Evolutionary conservation across 1,140 invertebrate genomes (phyloP), one percentile per base, ranked within the genome.

Genomic region (Aphis craccivora): DNA sequence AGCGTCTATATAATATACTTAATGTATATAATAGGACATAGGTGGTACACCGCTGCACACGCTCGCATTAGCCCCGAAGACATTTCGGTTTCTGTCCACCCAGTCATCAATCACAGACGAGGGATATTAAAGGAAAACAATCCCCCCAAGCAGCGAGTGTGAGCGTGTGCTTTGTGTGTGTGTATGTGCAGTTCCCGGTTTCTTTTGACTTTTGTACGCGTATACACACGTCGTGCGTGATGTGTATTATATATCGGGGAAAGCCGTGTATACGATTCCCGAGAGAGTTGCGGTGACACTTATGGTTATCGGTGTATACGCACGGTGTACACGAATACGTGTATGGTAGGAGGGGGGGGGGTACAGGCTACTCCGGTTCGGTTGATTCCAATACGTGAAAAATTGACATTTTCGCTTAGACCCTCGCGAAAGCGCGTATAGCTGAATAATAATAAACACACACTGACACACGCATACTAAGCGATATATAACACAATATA

Each of bases 31-130:
- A 76, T 76, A 76, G 60, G 60, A 76, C 60, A 76, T 76, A 76
- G 60, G 60, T n/a, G 60, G 60, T 76, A 76, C 60, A 76, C 60
- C 60, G n/a, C 60, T n/a, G 60, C 60, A 76, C 88, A 22, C 89
- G 2, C 23, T 25, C 37, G 53, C 40, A 60, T 60, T 35, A 90
- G 37, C 89, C 76, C 81, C 35, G 90, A 86, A 81, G 76, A 93
- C 91, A 40, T 83, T 93, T 93, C 81, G 25, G n/a, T 55, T 81
- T 93, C 67, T 84, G 91, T 93, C 91, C 91, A 86, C 91, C 91
- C 91, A 43, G 91, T 93, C 81, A 93, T 93, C 91, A 86, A 93
- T 93, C 91, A 93, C 91, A 35, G 48, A 86, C 91, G 14, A 55
- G 45, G 81, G 67, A 93, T 93, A 55, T 93, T 93, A 86, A 43